Evolutionary conservation across 2,113 vertebrate genomes (phyloP), one percentile per base, ranked within the genome.

Genomic region (Catharus minimus): DNA sequence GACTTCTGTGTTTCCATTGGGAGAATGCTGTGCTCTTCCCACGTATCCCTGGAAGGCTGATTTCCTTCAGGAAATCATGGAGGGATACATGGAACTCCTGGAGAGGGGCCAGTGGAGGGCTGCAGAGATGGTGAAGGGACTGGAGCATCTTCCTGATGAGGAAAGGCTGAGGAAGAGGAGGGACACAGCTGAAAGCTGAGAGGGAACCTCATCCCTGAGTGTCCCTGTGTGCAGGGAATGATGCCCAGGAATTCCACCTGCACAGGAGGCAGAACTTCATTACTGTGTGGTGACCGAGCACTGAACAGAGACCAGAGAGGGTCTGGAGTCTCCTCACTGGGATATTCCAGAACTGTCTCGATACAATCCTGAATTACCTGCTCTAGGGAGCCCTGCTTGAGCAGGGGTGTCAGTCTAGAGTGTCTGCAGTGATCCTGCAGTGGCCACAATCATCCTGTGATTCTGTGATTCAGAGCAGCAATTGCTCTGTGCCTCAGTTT

Each of bases 271-370:
- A 33, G 13, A 66, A 46, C 9, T 52, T 79, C 9, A 39, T 64
- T 5, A 4, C 46, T 66, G 38, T 5, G 38, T 16, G 24, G n/a
- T 60, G 77, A 26, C 7, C 0, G 0, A 46, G 16, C 39, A 2
- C 46, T 46, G 68, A 41, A 15, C 13, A 53, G 28, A 26, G n/a
- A 2, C 9, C 77, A 74, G 68, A 53, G 46, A 53, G 24, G 24
- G 0, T 0, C 1, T 41, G 61, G 33, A 13, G 9, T 47, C 11
- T 33, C 46, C 2, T 47, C 53, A 9, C 16, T 33, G 30, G 4
- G 21, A 53, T 53, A 32, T 30, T 33, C 46, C 53, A 33, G 24
- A 41, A 0, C 0, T 5, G 2, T 6, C 28, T 67, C 61, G 28
- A 13, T 2, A 30, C 7, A 66, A 5, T 4, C 18, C 22, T 38